Base-by-base conservation (phyloP, 2,888 invertebrate genomes). In the Steinernema hermaphroditum region DNA sequence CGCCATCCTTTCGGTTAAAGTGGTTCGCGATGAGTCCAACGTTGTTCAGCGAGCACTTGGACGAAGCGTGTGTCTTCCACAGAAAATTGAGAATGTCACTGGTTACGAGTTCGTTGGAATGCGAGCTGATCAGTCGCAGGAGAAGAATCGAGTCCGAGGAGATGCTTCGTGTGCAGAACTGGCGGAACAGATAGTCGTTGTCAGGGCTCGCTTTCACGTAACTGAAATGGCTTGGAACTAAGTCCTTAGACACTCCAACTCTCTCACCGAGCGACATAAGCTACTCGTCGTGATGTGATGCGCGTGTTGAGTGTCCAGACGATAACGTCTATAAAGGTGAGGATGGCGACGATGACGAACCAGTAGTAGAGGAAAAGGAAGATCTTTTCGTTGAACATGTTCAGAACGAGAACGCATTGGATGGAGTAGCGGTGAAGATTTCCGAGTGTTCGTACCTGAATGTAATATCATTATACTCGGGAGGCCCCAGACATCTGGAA, bases 331-430 rank as follows among this genome's bases (percentile, higher is more conserved):
- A 78, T n/a, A 43, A 74, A 46, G 22, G 81, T 81, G 43, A 78
- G 62, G 50, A 78, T 32, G 24, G 75, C 74, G 14, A 80, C 76
- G 14, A 78, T 50, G 22, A 81, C 57, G 34, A 80, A 77, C 82
- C 82, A 84, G 74, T 82, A 76, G 69, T 84, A 84, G 27, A 84
- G 77, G 68, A 84, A 84, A 6, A 84, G 74, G 70, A 84, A 84
- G 44, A 84, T 82, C 54, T 84, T 84, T 74, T 84, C 84, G 71
- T 84, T 84, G 80, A 84, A 84, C 84, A 84, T 83, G 70, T 83
- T 82, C 50, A 79, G 44, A 41, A 78, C 72, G 24, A 78, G 49
- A 32, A 78, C 79, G 46, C 79, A 78, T 32, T 78, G 79, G 34
- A 80, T 80, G 12, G 77, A 74, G 70, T 72, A 80, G 44, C 80